Percentiles rank a stretch among this genome's conserved stretches.
Conservation (phyloP, 2,888 invertebrate genomes). For the Dryococelus australis region DNA sequence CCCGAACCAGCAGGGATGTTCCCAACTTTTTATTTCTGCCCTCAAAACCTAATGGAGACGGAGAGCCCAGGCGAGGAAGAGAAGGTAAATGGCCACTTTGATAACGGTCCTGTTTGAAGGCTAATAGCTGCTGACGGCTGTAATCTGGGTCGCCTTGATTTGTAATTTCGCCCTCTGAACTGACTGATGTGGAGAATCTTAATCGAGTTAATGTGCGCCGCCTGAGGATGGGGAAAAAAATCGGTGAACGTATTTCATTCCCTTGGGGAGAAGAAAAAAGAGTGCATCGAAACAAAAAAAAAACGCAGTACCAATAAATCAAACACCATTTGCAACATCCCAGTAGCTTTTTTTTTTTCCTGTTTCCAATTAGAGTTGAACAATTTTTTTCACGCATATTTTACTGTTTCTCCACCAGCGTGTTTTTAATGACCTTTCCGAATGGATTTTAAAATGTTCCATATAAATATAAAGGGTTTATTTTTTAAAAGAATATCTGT, state of each 20-base stretch:
- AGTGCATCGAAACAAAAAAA: background rate
- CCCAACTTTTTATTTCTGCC: background rate
- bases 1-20: background rate
- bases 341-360: background rate
- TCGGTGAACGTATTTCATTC: background rate
- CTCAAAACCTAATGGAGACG: constrained; percentile 10
- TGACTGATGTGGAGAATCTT: constrained; percentile 16
- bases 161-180: constrained; percentile 1
- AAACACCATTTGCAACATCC: background rate
- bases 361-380: background rate
- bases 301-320: background rate
- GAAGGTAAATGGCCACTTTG: background rate
- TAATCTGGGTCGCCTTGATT: constrained; percentile 11
- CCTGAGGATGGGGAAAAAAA: background rate
- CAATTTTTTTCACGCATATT: too few relatives aligned
- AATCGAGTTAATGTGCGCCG: background rate
- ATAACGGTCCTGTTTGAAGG: background rate
- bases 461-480: too few relatives aligned
- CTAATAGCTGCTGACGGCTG: background rate
- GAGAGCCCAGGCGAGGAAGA: background rate
- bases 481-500: too few relatives aligned
- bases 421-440: too few relatives aligned
- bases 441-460: too few relatives aligned
- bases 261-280: background rate
- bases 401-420: too few relatives aligned